A percentile compares a stretch with the other conserved stretches of the same genome.
These are phyloP conservation scores for Sceloporus tristichus DNA, from an alignment of 2,113 vertebrate genomes.

Conservation along the genomic window DNA sequence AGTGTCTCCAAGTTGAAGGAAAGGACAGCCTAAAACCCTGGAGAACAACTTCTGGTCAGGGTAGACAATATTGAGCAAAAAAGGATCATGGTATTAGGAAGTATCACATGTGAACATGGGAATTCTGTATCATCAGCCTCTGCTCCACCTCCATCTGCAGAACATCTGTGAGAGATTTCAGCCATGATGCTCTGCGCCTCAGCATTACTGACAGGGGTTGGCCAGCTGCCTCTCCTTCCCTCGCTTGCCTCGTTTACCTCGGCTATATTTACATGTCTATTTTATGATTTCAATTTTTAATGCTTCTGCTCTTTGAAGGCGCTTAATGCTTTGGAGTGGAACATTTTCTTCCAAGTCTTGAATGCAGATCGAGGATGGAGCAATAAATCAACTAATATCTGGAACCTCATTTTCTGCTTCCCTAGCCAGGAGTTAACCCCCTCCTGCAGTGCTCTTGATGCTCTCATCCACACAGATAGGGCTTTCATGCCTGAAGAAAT, in stretches of 20 bases:
- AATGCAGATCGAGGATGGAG: conserved; percentile 80
- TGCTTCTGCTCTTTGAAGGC: conserved; percentile 85
- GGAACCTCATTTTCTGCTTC: conserved; percentile 83
- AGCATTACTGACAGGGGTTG: not conserved
- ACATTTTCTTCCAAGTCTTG: conserved; percentile 84
- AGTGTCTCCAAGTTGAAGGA: not conserved
- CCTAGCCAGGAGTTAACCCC: conserved; percentile 68
- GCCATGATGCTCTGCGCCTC: not conserved
- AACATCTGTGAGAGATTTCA: not conserved
- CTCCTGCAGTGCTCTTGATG: conserved; percentile 29
- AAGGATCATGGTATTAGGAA: too few relatives aligned
- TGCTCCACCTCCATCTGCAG: not conserved
- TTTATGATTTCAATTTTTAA: conserved; percentile 89
- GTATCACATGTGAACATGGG: not conserved
- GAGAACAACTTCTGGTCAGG: too few relatives aligned
- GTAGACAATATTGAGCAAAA: not conserved
- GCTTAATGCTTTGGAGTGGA: conserved; percentile 86
- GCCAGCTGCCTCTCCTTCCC: not conserved
- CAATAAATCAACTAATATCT: conserved; percentile 86
- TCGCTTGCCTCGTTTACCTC: conserved; percentile 65
- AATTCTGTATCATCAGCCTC: accelerated
- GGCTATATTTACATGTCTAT: conserved; percentile 83
- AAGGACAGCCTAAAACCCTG: not conserved
- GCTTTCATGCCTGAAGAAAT: not conserved
- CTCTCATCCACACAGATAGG: not conserved